Conservation (phyloP, 1,140 invertebrate species). For the Cryptotermes secundus region DNA sequence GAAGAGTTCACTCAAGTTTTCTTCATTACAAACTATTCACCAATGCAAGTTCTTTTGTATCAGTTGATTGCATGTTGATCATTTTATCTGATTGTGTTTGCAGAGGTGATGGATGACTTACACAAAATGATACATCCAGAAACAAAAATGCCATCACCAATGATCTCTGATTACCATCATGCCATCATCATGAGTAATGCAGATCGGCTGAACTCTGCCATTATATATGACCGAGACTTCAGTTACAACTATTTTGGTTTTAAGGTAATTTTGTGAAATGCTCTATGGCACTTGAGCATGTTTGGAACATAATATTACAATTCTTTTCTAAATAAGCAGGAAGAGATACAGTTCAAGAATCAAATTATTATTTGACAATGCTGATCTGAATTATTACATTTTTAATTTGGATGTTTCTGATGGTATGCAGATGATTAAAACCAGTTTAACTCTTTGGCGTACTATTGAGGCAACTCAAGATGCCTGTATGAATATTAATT, state of each 20-base stretch:
- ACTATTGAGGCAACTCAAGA: too few relatives aligned
- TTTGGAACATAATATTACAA: conserved; percentile 28
- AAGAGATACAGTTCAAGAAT: background rate
- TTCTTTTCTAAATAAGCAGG: too few relatives aligned
- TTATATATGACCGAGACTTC: conserved; percentile 97
- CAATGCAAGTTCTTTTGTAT: too few relatives aligned
- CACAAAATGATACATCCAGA: conserved; percentile 74
- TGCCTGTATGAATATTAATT: too few relatives aligned
- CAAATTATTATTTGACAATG: too few relatives aligned
- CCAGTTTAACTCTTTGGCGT: too few relatives aligned
- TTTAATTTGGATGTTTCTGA: too few relatives aligned
- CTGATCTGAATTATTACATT: too few relatives aligned
- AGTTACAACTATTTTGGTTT: conserved; percentile 99
- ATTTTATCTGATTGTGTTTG: conserved; percentile 43
- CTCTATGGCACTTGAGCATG: background rate
- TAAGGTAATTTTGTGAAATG: conserved; percentile 59
- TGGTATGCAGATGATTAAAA: too few relatives aligned
- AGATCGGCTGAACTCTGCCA: conserved; percentile 89
- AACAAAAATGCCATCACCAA: conserved; percentile 68
- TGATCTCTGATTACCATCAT: conserved; percentile 84
- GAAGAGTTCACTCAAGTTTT: too few relatives aligned
- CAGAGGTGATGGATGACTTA: conserved; percentile 90
- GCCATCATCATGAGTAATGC: conserved; percentile 86
- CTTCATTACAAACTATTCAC: too few relatives aligned
- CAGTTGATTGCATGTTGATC: background rate